These are phyloP conservation scores for Calameuta idolon DNA, from an alignment of 2,888 invertebrate genomes.

Conservation along the genomic window DNA sequence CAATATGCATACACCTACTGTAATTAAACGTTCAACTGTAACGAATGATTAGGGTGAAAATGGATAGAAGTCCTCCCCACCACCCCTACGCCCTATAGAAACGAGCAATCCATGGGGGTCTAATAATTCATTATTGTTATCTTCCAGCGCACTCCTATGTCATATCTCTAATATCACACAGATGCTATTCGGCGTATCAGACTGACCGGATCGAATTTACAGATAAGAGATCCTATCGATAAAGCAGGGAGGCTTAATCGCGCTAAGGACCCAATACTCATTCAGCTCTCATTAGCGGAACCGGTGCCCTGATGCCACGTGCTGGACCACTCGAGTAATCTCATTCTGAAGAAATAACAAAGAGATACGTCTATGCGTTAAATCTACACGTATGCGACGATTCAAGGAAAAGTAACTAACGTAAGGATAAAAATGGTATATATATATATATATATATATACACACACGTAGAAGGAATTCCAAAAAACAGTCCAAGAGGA, in stretches of 20 bases:
- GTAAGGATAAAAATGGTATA: background rate
- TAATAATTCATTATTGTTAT: slow-evolving; percentile 42
- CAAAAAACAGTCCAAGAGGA: slow-evolving; percentile 51
- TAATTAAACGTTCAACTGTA: slow-evolving; percentile 23
- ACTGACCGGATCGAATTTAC: slow-evolving; percentile 13
- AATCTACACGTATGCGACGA: background rate
- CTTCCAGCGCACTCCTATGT: slow-evolving; percentile 21
- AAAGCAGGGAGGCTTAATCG: background rate
- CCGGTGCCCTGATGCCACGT: slow-evolving; percentile 18
- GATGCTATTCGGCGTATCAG: slow-evolving; percentile 13
- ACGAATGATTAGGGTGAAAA: slow-evolving; percentile 29
- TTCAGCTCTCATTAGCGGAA: slow-evolving; percentile 30
- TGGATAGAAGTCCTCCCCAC: background rate
- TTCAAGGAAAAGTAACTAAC: background rate
- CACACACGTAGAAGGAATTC: slow-evolving; percentile 33
- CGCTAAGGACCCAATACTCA: slow-evolving; percentile 28
- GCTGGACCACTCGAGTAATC: slow-evolving; percentile 6
- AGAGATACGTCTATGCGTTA: background rate
- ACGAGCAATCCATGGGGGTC: slow-evolving; percentile 28
- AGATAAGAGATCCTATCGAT: slow-evolving; percentile 12
- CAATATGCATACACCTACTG: slow-evolving; percentile 11
- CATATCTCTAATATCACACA: slow-evolving; percentile 11
- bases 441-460: background rate
- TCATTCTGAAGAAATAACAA: background rate
- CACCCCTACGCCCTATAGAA: slow-evolving; percentile 12